A percentile compares a stretch with the other conserved stretches of the same genome.
Evolutionary conservation across 2,797 vertebrate species (phyloP).

Genomic region (Potorous gilbertii): DNA sequence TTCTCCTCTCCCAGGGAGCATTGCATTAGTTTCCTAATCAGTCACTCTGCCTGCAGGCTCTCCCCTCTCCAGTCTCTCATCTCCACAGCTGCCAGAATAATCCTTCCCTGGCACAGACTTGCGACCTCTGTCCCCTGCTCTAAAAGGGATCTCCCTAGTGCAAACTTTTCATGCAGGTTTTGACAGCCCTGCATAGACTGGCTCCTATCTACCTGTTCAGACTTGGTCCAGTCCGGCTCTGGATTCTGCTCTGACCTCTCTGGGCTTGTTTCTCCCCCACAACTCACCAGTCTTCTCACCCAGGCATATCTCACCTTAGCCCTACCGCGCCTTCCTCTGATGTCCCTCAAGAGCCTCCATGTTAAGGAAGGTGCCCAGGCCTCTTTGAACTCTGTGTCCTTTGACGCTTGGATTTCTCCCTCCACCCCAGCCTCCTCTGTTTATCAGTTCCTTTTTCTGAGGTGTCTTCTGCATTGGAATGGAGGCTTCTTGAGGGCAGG

Average conservation of each 20-base stretch:
- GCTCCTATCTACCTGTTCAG: not conserved
- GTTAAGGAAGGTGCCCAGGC: not conserved
- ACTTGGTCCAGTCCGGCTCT: not conserved
- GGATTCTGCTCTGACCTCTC: not conserved
- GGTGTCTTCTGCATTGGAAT: no score
- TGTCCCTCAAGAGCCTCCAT: not conserved
- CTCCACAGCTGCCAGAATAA: no score
- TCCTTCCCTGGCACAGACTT: not conserved
- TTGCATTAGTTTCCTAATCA: not conserved
- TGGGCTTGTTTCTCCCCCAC: not conserved
- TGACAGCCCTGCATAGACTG: not conserved
- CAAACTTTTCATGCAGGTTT: not conserved
- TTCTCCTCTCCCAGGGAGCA: no score
- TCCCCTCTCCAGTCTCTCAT: not conserved
- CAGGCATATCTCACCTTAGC: accelerated
- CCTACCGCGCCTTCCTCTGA: not conserved
- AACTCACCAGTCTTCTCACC: not conserved
- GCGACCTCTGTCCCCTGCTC: not conserved
- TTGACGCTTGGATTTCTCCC: no score
- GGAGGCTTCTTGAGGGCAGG: no score
- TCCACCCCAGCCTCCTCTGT: no score
- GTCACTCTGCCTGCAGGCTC: not conserved
- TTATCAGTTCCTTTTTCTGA: no score
- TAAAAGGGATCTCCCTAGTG: not conserved
- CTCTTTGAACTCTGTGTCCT: no score